Evolutionary conservation across 2,888 invertebrate genomes (phyloP), one percentile per base, ranked within the genome.

Genomic region (Lasioglossum vierecki): DNA sequence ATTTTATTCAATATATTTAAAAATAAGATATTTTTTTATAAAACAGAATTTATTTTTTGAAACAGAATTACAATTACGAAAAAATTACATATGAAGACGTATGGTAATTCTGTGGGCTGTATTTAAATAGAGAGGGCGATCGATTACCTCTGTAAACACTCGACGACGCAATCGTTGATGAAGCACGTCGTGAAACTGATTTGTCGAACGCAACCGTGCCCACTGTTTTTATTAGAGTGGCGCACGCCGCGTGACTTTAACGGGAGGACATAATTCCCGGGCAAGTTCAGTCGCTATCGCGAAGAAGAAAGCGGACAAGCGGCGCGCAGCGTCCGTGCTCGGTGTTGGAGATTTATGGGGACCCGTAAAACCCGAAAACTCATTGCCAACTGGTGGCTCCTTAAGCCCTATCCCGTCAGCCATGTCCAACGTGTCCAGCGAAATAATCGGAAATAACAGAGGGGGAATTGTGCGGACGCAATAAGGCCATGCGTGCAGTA

Each of bases 51-150:
- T n/a, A n/a, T n/a, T n/a, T n/a, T n/a, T n/a, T n/a, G n/a, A 30
- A 30, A 30, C 30, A 30, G 30, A 35, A 35, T 35, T 35, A 35
- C 8, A 53, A 8, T 53, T 53, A 22, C 46, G 15, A 46, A 46
- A 15, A 46, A 46, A 46, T 46, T 46, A 46, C 53, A 8, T 2
- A 53, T 22, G 22, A 2, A 22, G 22, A n/a, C n/a, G 9, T 1
- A 22, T 0, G 53, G 3, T 9, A n/a, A 53, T 53, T 53, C n/a
- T 3, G 53, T 3, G 53, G 22, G 3, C 53, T n/a, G 53, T 86
- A 91, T 91, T 91, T 88, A 88, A 88, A 89, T 88, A 72, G 30
- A 11, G 30, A 22, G 4, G 1, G 1, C 49, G 49, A 35, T 49
- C 49, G 72, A 72, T 72, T 49, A 26, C 35, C 30, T 15, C 5